Evolutionary conservation across 2,113 vertebrate genomes (phyloP).

Genomic region (Aptenodytes patagonicus): DNA sequence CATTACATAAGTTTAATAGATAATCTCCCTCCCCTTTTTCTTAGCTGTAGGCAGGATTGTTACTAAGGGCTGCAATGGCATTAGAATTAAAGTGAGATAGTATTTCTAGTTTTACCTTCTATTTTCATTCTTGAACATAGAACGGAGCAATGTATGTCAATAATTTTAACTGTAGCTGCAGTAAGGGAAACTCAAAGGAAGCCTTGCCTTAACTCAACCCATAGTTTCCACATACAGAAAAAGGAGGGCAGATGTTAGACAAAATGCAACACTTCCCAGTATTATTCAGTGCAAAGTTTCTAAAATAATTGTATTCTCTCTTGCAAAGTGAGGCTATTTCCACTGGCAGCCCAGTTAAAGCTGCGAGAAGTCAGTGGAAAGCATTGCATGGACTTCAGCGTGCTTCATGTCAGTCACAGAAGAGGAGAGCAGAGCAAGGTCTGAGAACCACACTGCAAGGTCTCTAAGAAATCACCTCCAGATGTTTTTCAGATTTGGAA

Average conservation of each 20-base stretch:
- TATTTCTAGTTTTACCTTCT: background rate
- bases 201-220: background rate
- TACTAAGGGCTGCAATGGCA: background rate
- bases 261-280: background rate
- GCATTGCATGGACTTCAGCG: background rate
- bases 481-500: background rate
- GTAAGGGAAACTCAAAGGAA: background rate
- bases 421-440: background rate
- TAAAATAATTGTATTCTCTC: background rate
- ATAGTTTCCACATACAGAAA: background rate
- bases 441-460: background rate
- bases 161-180: background rate
- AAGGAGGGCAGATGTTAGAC: background rate
- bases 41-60: background rate
- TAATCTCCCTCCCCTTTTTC: background rate
- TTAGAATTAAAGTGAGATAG: background rate
- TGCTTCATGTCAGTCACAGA: background rate
- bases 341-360: background rate
- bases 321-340: background rate
- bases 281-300: background rate
- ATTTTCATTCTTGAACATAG: background rate
- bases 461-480: background rate
- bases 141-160: background rate
- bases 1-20: conserved; percentile 31
- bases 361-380: background rate